These are phyloP conservation scores for Trissolcus basalis DNA, from an alignment of 1,140 invertebrate species.

Conservation along the genomic window DNA sequence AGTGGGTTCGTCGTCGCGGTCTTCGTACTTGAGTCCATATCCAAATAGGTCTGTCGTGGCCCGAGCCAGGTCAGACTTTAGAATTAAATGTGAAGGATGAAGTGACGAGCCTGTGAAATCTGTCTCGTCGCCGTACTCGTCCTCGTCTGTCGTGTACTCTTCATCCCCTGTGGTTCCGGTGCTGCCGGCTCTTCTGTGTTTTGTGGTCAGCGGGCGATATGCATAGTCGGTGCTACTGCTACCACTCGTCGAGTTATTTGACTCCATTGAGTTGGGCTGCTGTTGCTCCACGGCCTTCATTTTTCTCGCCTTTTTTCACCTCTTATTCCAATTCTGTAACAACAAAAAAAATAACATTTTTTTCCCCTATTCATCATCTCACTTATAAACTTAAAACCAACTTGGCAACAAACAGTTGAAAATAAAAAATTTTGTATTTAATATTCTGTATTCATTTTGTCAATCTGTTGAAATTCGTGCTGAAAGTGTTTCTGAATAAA, in stretches of 20 bases:
- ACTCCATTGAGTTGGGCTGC: conserved; percentile 70
- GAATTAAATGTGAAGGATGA: conserved; percentile 66
- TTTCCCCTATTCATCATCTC: too few species aligned
- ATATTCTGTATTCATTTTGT: too few species aligned
- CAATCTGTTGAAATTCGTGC: too few species aligned
- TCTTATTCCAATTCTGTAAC: too few species aligned
- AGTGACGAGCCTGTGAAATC: conserved; percentile 66
- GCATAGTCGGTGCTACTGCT: conserved; percentile 66
- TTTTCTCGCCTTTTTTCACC: background rate
- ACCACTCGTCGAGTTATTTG: conserved; percentile 63
- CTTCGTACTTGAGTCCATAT: conserved; percentile 60
- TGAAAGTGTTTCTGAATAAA: too few species aligned
- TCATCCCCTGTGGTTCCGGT: conserved; percentile 78
- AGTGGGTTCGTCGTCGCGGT: conserved; percentile 66
- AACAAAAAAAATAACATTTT: too few species aligned
- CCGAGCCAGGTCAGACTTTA: conserved; percentile 69
- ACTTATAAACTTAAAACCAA: too few species aligned
- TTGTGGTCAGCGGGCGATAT: conserved; percentile 71
- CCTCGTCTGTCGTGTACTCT: conserved; percentile 78
- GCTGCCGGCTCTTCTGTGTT: conserved; percentile 76
- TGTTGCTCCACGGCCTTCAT: conserved; percentile 69
- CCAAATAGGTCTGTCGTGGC: conserved; percentile 72
- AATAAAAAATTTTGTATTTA: too few species aligned
- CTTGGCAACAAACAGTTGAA: too few species aligned
- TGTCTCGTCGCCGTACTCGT: conserved; percentile 75